A percentile compares a stretch with the other conserved stretches of the same genome.
These are phyloP conservation scores for Drosophila mayri DNA, from an alignment of 1,140 invertebrate genomes.

Conservation along the genomic window DNA sequence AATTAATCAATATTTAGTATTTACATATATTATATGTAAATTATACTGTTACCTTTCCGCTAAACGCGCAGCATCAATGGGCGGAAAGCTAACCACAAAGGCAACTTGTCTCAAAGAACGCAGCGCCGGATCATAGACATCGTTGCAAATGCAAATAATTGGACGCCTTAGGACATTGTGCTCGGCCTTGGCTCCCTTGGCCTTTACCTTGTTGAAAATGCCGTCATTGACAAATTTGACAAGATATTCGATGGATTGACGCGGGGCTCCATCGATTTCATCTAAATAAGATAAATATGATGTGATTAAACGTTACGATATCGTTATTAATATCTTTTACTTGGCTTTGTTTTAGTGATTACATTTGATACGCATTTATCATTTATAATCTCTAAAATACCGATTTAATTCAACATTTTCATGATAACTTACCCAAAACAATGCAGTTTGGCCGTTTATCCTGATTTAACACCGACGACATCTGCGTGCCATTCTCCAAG, in stretches of 20 bases:
- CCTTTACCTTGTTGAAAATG: constrained; percentile 86
- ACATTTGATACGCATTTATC: too few species aligned
- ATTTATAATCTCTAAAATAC: too few species aligned
- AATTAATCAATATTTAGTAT: not conserved
- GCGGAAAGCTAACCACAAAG: constrained; percentile 91
- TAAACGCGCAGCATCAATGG: constrained; percentile 87
- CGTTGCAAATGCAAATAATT: constrained; percentile 98
- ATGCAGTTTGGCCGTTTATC: constrained; percentile 96
- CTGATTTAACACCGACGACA: constrained; percentile 93
- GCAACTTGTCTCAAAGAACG: constrained; percentile 90
- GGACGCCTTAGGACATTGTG: constrained; percentile 90
- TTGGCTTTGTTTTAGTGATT: too few species aligned
- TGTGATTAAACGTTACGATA: too few species aligned
- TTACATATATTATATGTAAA: not conserved
- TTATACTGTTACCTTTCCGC: constrained; percentile 86
- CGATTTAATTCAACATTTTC: not conserved
- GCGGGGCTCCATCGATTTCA: constrained; percentile 97
- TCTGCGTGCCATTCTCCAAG: constrained; percentile 95
- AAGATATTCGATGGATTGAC: constrained; percentile 93
- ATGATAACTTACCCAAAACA: constrained; percentile 88
- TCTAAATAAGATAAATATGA: constrained; percentile 87
- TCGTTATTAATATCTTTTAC: too few species aligned
- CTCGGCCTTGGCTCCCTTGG: constrained; percentile 86
- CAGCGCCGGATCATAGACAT: constrained; percentile 94
- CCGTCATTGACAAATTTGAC: constrained; percentile 92